Percentiles rank a stretch among this genome's conserved stretches.
Evolutionary conservation across 2,113 vertebrate species (phyloP).

Genomic region (Catharus minimus): DNA sequence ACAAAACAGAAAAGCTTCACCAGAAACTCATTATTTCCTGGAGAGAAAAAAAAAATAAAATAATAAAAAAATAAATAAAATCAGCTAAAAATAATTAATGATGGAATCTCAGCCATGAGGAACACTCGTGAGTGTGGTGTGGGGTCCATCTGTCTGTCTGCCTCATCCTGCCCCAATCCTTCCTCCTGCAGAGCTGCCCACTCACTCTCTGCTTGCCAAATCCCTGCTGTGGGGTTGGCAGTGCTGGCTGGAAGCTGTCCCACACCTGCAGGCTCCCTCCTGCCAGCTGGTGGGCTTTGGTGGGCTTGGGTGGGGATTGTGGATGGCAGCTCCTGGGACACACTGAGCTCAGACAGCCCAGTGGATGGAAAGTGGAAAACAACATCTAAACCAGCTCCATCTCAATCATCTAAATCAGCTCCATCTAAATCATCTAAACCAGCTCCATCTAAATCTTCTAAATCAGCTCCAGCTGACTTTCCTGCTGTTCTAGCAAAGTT

Average conservation of each 20-base stretch:
- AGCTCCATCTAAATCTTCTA: not conserved
- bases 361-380: not conserved
- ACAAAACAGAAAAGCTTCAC: not conserved
- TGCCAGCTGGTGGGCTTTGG: not conserved
- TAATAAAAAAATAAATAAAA: not conserved
- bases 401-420: too few species aligned
- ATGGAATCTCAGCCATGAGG: too few species aligned
- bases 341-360: not conserved
- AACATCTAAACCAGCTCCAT: not conserved
- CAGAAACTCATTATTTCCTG: not conserved
- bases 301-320: not conserved
- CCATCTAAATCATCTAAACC: not conserved
- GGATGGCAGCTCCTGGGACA: not conserved
- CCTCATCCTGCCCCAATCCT: too few species aligned
- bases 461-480: not conserved
- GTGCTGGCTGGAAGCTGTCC: not conserved
- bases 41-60: rapidly evolving
- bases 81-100: not conserved
- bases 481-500: not conserved
- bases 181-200: not conserved
- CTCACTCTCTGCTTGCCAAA: not conserved
- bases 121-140: too few species aligned
- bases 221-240: not conserved
- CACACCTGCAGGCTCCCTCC: not conserved
- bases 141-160: too few species aligned